These are phyloP conservation scores for Cryptotermes secundus DNA, from an alignment of 1,140 invertebrate species.

Conservation along the genomic window DNA sequence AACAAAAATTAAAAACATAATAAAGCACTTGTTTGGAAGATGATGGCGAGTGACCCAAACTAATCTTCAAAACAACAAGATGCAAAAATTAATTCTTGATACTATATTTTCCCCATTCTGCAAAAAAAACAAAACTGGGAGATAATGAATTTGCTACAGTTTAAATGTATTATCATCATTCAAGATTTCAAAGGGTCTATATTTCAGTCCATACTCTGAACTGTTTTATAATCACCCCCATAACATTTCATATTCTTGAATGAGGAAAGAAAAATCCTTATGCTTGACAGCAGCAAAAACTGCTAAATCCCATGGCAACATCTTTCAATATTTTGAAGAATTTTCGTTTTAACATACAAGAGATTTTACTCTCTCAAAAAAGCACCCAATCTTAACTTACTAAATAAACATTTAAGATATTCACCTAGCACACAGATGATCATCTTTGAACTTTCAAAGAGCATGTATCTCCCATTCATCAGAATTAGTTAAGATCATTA, in stretches of 20 bases:
- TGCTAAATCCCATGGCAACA: not conserved
- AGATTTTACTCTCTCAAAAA: not conserved
- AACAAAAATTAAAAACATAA: slow-evolving; percentile 20
- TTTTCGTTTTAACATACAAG: not conserved
- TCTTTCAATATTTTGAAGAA: not conserved
- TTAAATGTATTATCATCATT: not conserved
- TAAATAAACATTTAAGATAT: not conserved
- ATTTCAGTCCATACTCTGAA: not conserved
- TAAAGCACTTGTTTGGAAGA: slow-evolving; percentile 16
- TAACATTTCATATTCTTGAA: not conserved
- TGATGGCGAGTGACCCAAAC: slow-evolving; percentile 9
- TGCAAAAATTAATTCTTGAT: not conserved
- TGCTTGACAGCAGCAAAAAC: not conserved
- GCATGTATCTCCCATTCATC: not conserved
- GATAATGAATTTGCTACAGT: not conserved
- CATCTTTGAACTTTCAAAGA: too few relatives aligned
- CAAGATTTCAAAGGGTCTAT: not conserved
- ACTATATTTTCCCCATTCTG: not conserved
- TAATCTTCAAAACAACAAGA: not conserved
- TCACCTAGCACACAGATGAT: not conserved
- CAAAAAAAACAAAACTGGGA: not conserved
- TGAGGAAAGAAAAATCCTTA: not conserved
- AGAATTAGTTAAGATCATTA: not conserved
- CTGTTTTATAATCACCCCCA: not conserved
- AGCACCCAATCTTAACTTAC: not conserved